Evolutionary conservation across 2,797 vertebrate species (phyloP), one percentile per base, ranked within the genome.

Genomic region (Silurus aristotelis): DNA sequence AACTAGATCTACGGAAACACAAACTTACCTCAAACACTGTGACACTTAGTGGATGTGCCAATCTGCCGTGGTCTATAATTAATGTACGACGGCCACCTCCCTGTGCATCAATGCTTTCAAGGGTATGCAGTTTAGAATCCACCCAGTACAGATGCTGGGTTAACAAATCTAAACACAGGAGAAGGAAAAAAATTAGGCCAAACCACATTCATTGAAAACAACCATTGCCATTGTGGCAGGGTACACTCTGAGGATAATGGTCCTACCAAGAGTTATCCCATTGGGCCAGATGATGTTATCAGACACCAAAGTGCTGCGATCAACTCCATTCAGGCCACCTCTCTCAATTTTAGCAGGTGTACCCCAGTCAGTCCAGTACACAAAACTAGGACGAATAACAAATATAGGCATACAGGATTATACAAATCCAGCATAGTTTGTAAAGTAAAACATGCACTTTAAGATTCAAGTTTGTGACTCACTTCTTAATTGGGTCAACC

Each of bases 341-440:
- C 95, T 98, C 89, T 96, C 95, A 48, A 98, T 98, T 91, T 96
- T 96, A 46, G 97, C 96, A 0, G 96, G 94, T n/a, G 85, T 93
- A 0, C 97, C 97, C 97, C 97, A 98, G 86, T 98, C 97, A 0
- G 97, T 96, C 97, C 97, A 98, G 90, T 96, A 98, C 90, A 98
- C 89, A 88, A 97, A 98, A 91, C 97, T 98, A 88, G 9, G 80
- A 52, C 55, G 68, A 22, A 89, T 6, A 87, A 82, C 14, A 84
- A 2, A 63, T 27, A 1, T 60, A 60, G 5, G 2, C 17, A 60
- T 38, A 76, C 4, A 31, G 48, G 15, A 55, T 55, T 0, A 83
- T 63, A n/a, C n/a, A 22, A 81, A 67, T 8, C 79, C 79, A 31
- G n/a, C n/a, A 22, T 25, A 55, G 7, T 43, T 52, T 60, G 10